Evolutionary conservation across 2,888 invertebrate genomes (phyloP), one percentile per base, ranked within the genome.

Genomic region (Eupithecia abbreviata): DNA sequence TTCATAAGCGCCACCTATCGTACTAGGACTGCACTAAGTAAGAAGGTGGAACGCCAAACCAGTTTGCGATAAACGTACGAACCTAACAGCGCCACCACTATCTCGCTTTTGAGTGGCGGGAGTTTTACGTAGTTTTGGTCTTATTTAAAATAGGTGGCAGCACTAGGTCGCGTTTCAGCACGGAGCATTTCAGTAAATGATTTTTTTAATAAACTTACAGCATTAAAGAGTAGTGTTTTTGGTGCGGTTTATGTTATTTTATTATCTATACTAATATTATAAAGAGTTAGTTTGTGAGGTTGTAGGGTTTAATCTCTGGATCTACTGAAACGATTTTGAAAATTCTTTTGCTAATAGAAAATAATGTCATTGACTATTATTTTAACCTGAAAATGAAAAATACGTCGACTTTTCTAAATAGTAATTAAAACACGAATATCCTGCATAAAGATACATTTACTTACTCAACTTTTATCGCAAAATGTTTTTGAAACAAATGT

Each of bases 1-100:
- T 66, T 66, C 66, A 66, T 18, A 55, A 55, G 71, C 55, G 71
- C 71, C 71, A 71, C 18, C 71, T 71, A 41, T n/a, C 42, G 45
- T 45, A n/a, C 42, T 68, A 4, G 0, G 10, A 4, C 42, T 68
- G 18, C n/a, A 68, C 68, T 68, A 45, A 42, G 42, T 67, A 41
- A n/a, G 15, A 6, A 43, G 7, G 65, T 13, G 1, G 12, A 41
- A 41, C 30, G 41, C 65, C 5, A 42, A 66, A 66, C 18, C 66
- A 42, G 42, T 66, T 13, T 42, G 42, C 42, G 66, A 66, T 66
- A 6, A 2, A 62, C 4, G 62, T 4, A 30, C 0, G 58, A 58
- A 18, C 58, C 65, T 13, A n/a, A 66, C 18, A 80, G 75, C 80
- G 82, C 83, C 78, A 79, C 78, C 83, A 47, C 41, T 13, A n/a